These are phyloP conservation scores for Chrysaora quinquecirrha DNA, from an alignment of 30 jellyfish, hydroid and myxozoan species.

Conservation along the genomic window DNA sequence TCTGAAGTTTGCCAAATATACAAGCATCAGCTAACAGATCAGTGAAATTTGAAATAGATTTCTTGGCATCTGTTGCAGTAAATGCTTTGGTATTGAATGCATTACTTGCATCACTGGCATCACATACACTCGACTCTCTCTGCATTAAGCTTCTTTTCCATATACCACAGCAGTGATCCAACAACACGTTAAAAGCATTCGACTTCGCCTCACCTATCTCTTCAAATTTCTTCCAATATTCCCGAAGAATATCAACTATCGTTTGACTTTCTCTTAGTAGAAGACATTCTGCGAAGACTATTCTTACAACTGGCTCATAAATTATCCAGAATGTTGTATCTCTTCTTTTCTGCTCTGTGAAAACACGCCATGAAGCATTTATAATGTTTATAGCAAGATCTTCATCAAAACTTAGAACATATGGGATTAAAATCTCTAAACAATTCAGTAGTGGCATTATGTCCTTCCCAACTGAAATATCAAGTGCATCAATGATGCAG, in stretches of 20 bases:
- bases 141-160: conserved; percentile 33
- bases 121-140: neutral
- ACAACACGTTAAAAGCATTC: conserved; percentile 63
- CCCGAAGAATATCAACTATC: conserved; percentile 14
- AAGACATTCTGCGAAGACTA: conserved; percentile 49
- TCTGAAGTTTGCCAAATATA: conserved; percentile 85
- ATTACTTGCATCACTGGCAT: neutral
- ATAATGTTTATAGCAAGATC: conserved; percentile 29
- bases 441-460: conserved; percentile 61
- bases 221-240: conserved; percentile 59
- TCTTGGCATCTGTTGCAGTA: neutral
- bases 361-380: conserved; percentile 55
- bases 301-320: conserved; percentile 43
- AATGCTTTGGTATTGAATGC: too few species aligned
- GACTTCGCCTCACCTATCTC: conserved; percentile 70
- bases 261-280: conserved; percentile 12
- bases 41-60: conserved; percentile 5
- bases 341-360: conserved; percentile 64
- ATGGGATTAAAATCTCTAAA: conserved; percentile 40
- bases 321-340: conserved; percentile 77
- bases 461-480: conserved; percentile 62
- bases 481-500: conserved; percentile 21
- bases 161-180: conserved; percentile 36
- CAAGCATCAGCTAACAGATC: conserved; percentile 67
- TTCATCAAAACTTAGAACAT: neutral